Evolutionary conservation across 2,888 invertebrate genomes (phyloP), one percentile per base, ranked within the genome.

Genomic region (Hesperia comma): DNA sequence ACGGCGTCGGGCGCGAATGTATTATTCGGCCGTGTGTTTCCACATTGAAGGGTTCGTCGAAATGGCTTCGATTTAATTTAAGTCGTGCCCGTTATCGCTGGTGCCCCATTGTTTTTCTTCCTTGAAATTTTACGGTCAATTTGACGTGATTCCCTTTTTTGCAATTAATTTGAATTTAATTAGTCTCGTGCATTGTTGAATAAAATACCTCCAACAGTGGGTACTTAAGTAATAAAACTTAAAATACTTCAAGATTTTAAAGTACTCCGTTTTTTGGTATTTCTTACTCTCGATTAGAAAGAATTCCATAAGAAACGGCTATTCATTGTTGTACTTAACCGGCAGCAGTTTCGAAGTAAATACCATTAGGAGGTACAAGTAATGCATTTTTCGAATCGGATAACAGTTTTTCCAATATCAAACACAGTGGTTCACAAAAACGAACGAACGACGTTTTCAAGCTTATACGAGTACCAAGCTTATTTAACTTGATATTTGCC

Each of bases 101-200:
- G 80, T 79, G 80, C 83, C 80, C 90, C 90, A 91, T 92, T 92
- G 91, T 92, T 92, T 91, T 92, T 92, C 91, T 91, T 92, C 90
- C 84, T 85, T 81, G 83, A 87, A 90, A 89, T 89, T 92, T 92
- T 88, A 88, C 90, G 90, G 90, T 90, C 88, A 90, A 92, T 92
- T 92, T 92, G 90, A 91, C 88, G 90, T 86, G 89, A 88, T 86
- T 89, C 84, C 81, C 79, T 76, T 89, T 90, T 88, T 85, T 81
- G 83, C 88, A 85, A 87, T 88, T 88, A 90, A 90, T 88, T 88
- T 85, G 85, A 88, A 84, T 90, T 92, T 92, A 92, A 92, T 92
- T 92, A 92, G 91, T 87, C 88, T 72, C 63, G 74, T 73, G 82
- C 80, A 83, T 81, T 86, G 83, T 80, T 80, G 77, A 76, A 70